phyloP scores from a whole-genome alignment of 1,140 invertebrate genomes.

The Diuraphis noxia region DNA sequence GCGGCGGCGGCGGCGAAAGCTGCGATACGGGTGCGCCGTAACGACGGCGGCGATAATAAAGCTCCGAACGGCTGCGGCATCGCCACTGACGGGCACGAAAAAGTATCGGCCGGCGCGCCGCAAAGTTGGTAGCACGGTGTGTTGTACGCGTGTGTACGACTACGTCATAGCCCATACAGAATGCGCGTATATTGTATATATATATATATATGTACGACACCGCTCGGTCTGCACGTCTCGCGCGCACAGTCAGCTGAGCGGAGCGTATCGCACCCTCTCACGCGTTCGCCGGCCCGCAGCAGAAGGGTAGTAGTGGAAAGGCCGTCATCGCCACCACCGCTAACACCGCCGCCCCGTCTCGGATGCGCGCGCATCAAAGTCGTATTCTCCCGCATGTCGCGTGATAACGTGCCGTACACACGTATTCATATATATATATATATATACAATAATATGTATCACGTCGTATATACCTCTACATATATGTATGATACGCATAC shows the following conservation, averaged over 20 bases:
- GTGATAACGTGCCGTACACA: constrained; percentile 17
- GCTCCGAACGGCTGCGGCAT: constrained; percentile 45
- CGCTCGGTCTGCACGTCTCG: neutral
- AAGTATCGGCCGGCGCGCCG: constrained; percentile 21
- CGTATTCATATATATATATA: neutral
- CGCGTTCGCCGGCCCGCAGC: neutral
- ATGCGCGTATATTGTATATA: neutral
- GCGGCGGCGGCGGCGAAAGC: neutral
- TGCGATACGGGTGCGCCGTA: constrained; percentile 38
- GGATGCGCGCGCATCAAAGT: neutral
- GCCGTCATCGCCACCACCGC: neutral
- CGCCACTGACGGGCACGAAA: constrained; percentile 47
- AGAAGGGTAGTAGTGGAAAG: neutral
- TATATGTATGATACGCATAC: neutral
- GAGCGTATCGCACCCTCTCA: neutral
- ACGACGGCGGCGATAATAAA: constrained; percentile 31
- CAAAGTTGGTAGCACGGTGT: constrained; percentile 43
- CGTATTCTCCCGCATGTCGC: constrained; percentile 5
- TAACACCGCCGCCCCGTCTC: neutral
- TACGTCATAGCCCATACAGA: neutral
- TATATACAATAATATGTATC: neutral
- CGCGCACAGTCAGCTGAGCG: constrained; percentile 11
- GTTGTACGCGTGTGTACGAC: neutral
- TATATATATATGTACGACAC: neutral
- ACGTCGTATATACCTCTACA: neutral